phyloP scores from a whole-genome alignment of 2,797 vertebrate species.

The Amniataba percoides region DNA sequence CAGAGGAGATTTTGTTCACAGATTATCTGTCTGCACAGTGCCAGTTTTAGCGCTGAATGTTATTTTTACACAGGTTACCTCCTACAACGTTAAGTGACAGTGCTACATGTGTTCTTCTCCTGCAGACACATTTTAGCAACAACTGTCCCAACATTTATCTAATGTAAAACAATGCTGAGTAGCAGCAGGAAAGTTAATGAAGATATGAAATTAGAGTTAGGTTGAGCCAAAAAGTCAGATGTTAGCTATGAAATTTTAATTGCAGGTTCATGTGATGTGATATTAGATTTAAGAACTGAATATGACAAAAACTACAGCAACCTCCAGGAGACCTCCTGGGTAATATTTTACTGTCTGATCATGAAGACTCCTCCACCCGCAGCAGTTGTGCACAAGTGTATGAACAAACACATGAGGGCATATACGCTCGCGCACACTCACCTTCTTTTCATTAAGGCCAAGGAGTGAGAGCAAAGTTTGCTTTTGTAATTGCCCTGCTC shows the following conservation, averaged over 20 bases:
- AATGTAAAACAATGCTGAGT: neutral
- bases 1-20: no score
- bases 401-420: constrained; percentile 30
- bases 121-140: neutral
- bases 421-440: constrained; percentile 24
- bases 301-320: neutral
- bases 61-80: no score
- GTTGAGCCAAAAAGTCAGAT: neutral
- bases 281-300: constrained; percentile 1
- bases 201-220: neutral
- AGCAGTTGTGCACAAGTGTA: constrained; percentile 8
- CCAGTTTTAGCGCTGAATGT: no score
- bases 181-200: neutral
- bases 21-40: no score
- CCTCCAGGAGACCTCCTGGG: constrained; percentile 17
- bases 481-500: constrained; percentile 70
- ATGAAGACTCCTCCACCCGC: constrained; percentile 9
- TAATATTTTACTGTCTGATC: constrained; percentile 12
- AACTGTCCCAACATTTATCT: neutral
- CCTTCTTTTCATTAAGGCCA: constrained; percentile 43
- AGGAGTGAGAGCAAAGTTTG: constrained; percentile 66
- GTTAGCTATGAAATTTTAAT: neutral
- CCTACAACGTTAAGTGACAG: neutral
- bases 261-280: neutral
- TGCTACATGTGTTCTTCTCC: neutral